Evolutionary conservation across 2,113 vertebrate species (phyloP).

Genomic region (Poeciliopsis occidentalis): DNA sequence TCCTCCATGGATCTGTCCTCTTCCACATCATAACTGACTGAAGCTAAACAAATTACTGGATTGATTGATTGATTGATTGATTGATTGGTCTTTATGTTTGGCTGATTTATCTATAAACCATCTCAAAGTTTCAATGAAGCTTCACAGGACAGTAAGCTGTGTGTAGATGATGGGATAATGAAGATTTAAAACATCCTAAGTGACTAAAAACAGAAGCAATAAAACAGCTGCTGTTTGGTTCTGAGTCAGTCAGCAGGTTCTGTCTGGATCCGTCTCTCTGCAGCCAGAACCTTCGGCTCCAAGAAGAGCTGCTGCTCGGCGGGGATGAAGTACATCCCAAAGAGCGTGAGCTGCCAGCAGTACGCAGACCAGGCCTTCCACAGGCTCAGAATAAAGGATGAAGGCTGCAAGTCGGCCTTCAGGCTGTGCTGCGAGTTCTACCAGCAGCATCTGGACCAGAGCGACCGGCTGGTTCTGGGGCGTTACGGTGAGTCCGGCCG

Average conservation of each 20-base stretch:
- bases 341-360: slow-evolving; percentile 67
- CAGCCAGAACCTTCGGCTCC: accelerated
- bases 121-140: too few relatives aligned
- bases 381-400: accelerated
- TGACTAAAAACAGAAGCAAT: too few relatives aligned
- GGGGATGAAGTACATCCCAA: slow-evolving; percentile 70
- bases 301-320: slow-evolving; percentile 67
- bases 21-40: too few relatives aligned
- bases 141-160: neutral
- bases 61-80: too few relatives aligned
- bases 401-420: slow-evolving; percentile 69
- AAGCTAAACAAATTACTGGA: too few relatives aligned
- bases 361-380: slow-evolving; percentile 25
- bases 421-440: slow-evolving; percentile 77
- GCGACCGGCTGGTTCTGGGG: slow-evolving; percentile 55
- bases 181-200: too few relatives aligned
- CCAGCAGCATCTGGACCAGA: slow-evolving; percentile 11
- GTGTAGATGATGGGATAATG: too few relatives aligned
- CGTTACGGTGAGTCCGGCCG: slow-evolving; percentile 80
- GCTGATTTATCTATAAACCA: neutral
- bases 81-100: too few relatives aligned
- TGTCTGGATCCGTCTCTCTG: neutral
- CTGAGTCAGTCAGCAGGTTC: neutral
- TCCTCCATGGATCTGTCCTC: neutral
- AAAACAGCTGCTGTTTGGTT: too few relatives aligned